Base-by-base conservation (phyloP, 2,113 vertebrate species). In the Chitala chitala region DNA sequence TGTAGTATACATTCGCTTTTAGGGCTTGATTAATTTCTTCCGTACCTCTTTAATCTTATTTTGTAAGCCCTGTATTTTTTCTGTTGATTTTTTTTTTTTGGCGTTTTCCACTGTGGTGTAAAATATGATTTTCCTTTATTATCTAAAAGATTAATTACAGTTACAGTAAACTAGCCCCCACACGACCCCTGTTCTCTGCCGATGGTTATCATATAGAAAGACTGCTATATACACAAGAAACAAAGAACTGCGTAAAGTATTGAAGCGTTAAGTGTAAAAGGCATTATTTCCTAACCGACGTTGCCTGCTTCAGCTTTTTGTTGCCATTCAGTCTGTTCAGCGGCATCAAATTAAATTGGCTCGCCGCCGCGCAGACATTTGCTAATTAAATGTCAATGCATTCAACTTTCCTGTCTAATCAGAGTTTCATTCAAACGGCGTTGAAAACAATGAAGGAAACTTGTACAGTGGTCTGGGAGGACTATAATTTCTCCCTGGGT, bases 341-440 rank as follows among this genome's bases (percentile, higher is more conserved):
- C 7, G 26, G 13, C 24, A 29, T 70, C 26, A 17, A n/a, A 70
- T 53, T 33, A 51, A 68, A 55, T 36, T 66, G 61, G 33, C 24
- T 65, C 5, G 22, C 22, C 38, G 5, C 33, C 70, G 29, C 22
- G 48, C 36, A n/a, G 9, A 24, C 51, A 70, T 72, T 69, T 66
- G 58, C 75, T 72, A 76, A 76, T 76, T 65, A 76, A 76, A 76
- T 72, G 75, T 76, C 58, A 76, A 63, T 26, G 59, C 56, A 65
- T 76, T 76, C 56, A 33, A 46, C 58, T 63, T 70, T 40, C 24
- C 56, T 55, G 20, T 4, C 59, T 53, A 48, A 71, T 71, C 48
- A 64, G 66, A 61, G 63, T 48, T 53, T 72, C 54, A 72, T 63
- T 71, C 26, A 44, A 13, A 63, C 22, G n/a, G 3, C 44, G 26